Conservation (phyloP, 1,140 invertebrate genomes). For the Solenopsis invicta region DNA sequence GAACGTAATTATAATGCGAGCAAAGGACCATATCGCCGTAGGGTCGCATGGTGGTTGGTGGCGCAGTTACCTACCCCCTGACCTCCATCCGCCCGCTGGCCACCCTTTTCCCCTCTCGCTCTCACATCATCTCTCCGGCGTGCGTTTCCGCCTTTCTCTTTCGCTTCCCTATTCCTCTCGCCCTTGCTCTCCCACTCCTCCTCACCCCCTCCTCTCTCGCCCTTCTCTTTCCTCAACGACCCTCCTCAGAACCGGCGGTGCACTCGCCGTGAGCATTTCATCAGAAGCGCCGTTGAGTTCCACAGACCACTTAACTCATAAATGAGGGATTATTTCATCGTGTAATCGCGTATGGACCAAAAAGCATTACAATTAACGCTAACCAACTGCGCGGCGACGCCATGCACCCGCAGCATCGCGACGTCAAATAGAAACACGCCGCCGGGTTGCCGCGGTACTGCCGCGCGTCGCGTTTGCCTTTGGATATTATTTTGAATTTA, state of each 20-base stretch:
- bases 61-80: conserved; percentile 77
- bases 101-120: conserved; percentile 28
- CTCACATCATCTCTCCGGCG: conserved; percentile 27
- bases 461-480: conserved; percentile 36
- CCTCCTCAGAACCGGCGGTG: conserved; percentile 78
- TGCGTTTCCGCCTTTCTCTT: conserved; percentile 12
- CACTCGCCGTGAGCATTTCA: conserved; percentile 84
- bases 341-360: conserved; percentile 85
- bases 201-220: neutral
- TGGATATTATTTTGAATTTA: conserved; percentile 62
- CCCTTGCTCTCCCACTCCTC: conserved; percentile 35
- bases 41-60: conserved; percentile 79
- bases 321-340: conserved; percentile 86
- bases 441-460: conserved; percentile 53
- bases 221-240: conserved; percentile 75
- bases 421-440: conserved; percentile 75
- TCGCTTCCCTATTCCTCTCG: conserved; percentile 26
- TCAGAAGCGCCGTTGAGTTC: conserved; percentile 85
- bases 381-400: conserved; percentile 81
- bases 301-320: conserved; percentile 87
- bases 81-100: conserved; percentile 64
- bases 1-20: conserved; percentile 85
- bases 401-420: conserved; percentile 73
- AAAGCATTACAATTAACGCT: conserved; percentile 86
- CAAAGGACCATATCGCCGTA: conserved; percentile 81